Evolutionary conservation across 37 sponge, comb jelly and placozoan species (phyloP).

Genomic region (Eunapius fragilis): DNA sequence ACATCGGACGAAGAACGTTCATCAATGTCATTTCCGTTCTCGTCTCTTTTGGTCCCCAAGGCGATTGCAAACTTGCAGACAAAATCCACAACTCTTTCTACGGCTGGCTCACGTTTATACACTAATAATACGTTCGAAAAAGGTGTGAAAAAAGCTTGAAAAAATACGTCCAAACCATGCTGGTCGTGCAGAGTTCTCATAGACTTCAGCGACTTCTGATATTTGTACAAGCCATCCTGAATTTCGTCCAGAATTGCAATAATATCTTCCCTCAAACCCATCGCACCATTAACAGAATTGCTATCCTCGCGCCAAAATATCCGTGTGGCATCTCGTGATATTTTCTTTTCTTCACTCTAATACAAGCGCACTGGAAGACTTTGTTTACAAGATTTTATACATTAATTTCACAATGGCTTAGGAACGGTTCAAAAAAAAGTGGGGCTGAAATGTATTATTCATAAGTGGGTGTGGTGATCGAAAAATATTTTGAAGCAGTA

Average conservation of each 20-base stretch:
- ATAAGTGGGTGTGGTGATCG: too few relatives aligned
- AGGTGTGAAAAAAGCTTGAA: constrained; percentile 43
- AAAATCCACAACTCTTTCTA: constrained; percentile 69
- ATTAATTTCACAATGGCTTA: too few relatives aligned
- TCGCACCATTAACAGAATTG: background rate
- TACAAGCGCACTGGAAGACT: background rate
- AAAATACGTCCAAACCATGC: constrained; percentile 31
- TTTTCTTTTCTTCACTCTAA: background rate
- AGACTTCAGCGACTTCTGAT: constrained; percentile 44
- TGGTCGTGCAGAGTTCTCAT: constrained; percentile 33
- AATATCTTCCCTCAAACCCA: constrained; percentile 20
- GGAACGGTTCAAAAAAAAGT: too few relatives aligned
- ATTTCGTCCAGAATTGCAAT: constrained; percentile 42
- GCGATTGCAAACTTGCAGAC: constrained; percentile 53
- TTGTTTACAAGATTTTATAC: background rate
- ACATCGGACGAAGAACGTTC: background rate
- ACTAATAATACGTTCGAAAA: constrained; percentile 59
- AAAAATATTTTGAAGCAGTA: too few relatives aligned
- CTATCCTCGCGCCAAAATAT: background rate
- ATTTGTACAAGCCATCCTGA: constrained; percentile 35
- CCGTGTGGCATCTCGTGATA: background rate
- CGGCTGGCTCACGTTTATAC: constrained; percentile 66
- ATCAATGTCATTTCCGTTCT: constrained; percentile 38
- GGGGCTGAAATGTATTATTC: too few relatives aligned
- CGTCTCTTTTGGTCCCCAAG: background rate